Percentiles rank a stretch among this genome's conserved stretches.
phyloP scores from a whole-genome alignment of 2,888 invertebrate species.

The Ormyrus nitidulus region DNA sequence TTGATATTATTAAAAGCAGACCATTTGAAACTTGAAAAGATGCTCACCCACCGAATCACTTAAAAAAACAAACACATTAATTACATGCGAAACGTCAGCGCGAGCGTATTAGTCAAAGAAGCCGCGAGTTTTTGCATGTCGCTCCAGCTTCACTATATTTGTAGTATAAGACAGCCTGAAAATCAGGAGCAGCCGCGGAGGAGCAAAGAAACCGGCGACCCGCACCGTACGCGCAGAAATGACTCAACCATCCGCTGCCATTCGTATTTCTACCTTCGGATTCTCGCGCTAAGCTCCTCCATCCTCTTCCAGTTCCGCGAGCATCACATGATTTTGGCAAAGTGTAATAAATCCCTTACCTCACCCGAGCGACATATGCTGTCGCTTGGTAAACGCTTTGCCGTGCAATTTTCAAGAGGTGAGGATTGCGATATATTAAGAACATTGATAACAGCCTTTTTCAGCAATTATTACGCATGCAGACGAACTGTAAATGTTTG shows the following conservation, averaged over 20 bases:
- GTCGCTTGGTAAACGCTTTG: background rate
- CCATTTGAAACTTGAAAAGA: too few relatives aligned
- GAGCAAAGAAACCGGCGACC: background rate
- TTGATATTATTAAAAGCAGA: too few relatives aligned
- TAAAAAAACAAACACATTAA: background rate
- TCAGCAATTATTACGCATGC: too few relatives aligned
- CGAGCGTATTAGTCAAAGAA: conserved; percentile 45
- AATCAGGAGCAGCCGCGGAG: too few relatives aligned
- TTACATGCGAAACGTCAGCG: conserved; percentile 47
- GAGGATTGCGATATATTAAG: conserved; percentile 1
- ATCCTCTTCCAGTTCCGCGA: background rate
- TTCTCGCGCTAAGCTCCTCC: too few relatives aligned
- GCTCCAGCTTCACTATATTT: background rate
- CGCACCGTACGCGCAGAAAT: background rate
- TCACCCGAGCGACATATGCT: background rate
- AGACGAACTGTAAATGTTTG: too few relatives aligned
- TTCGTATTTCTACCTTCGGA: conserved; percentile 34
- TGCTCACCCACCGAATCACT: too few relatives aligned
- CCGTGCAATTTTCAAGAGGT: background rate
- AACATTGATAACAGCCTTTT: conserved; percentile 19
- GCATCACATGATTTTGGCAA: conserved; percentile 23
- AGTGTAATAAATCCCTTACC: conserved; percentile 32
- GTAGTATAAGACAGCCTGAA: too few relatives aligned
- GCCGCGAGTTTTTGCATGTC: conserved; percentile 47
- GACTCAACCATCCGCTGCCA: conserved; percentile 22